A percentile compares a stretch with the other conserved stretches of the same genome.
Conservation (phyloP, 2,113 vertebrate genomes). For the Argyrosomus japonicus region DNA sequence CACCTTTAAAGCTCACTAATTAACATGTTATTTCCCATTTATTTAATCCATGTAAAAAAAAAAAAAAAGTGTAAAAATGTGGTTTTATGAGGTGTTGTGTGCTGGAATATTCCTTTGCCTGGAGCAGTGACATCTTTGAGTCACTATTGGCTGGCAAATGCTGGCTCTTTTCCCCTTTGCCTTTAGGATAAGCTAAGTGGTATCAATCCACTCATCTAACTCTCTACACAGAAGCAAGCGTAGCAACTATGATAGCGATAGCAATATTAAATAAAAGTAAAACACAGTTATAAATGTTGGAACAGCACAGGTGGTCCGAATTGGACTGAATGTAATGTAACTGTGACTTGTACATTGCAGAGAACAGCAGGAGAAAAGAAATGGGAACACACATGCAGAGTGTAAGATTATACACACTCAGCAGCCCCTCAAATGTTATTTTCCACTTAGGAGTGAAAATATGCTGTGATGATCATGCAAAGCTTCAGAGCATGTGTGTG, state of each 20-base stretch:
- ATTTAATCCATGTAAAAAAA: no score
- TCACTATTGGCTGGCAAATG: no score
- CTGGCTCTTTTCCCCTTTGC: no score
- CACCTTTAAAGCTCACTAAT: no score
- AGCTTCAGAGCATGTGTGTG: slow-evolving; percentile 31
- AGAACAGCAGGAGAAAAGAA: slow-evolving; percentile 33
- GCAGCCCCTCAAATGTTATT: slow-evolving; percentile 39
- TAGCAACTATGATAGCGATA: no score
- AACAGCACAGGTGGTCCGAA: slow-evolving; percentile 23
- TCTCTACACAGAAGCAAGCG: neutral
- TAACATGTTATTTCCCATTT: no score
- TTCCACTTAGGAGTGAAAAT: slow-evolving; percentile 64
- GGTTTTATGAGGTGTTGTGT: neutral
- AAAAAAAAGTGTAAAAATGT: neutral
- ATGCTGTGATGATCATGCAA: slow-evolving; percentile 42
- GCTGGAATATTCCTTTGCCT: neutral
- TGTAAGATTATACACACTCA: slow-evolving; percentile 37
- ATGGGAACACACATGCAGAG: slow-evolving; percentile 46
- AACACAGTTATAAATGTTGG: slow-evolving; percentile 22
- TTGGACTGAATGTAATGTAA: slow-evolving; percentile 23
- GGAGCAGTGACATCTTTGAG: no score
- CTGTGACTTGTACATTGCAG: slow-evolving; percentile 20
- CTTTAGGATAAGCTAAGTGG: no score
- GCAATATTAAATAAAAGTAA: neutral
- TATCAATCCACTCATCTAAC: neutral